These are phyloP conservation scores for Conger conger DNA, from an alignment of 2,113 vertebrate genomes.

Conservation along the genomic window DNA sequence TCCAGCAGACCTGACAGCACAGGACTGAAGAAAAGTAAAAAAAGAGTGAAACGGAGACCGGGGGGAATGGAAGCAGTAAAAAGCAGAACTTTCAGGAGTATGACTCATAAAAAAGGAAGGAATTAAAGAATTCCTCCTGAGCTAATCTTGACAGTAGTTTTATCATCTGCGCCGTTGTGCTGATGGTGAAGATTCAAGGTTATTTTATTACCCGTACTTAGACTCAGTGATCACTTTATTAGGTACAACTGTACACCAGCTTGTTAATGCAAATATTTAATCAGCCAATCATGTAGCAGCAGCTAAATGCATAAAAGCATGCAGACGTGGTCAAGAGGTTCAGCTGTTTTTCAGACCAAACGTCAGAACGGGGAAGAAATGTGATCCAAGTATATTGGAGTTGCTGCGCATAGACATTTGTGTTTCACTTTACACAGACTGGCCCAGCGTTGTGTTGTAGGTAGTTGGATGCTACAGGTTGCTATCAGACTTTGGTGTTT, in stretches of 20 bases:
- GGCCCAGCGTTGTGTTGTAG: neutral
- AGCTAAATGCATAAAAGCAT: too few species aligned
- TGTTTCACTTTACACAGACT: neutral
- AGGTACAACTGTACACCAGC: too few species aligned
- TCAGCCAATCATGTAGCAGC: too few species aligned
- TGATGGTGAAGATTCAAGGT: too few species aligned
- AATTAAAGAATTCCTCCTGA: neutral
- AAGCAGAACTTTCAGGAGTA: neutral
- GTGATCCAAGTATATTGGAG: too few species aligned
- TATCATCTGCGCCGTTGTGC: neutral
- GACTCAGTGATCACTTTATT: too few species aligned
- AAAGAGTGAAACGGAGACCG: neutral
- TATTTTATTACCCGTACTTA: neutral
- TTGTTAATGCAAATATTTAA: too few species aligned
- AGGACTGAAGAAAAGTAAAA: neutral
- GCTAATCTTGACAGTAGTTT: neutral
- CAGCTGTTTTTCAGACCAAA: too few species aligned
- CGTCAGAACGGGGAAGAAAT: too few species aligned
- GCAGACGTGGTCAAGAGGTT: too few species aligned
- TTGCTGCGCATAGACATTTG: neutral
- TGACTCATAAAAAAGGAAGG: neutral
- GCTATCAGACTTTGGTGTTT: neutral
- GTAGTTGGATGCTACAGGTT: neutral
- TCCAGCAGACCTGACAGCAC: neutral
- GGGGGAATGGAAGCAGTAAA: neutral